Base-by-base conservation (phyloP, 2,888 invertebrate genomes). In the Apocheima hispidaria region DNA sequence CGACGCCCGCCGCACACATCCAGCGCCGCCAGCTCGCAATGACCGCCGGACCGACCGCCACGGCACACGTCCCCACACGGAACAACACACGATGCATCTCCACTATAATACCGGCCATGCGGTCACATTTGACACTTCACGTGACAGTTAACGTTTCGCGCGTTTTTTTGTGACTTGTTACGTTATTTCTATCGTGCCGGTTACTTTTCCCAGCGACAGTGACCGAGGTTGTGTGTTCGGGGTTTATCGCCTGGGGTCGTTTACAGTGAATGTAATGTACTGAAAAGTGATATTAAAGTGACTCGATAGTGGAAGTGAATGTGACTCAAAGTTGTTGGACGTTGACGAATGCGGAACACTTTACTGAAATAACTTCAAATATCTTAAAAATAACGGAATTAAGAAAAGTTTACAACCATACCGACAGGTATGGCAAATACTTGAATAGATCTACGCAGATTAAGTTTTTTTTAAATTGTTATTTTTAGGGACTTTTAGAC, bases 31-130 rank as follows among this genome's bases (percentile, higher is more conserved):
- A 82, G 86, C 86, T 94, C 94, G 94, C 94, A 94, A 94, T 94
- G 94, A 94, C 94, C 94, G 94, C 93, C 93, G 93, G 94, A 93
- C 94, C 94, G 93, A 92, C 91, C 88, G 90, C 86, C 91, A 82
- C 88, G 90, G 84, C 93, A 93, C 94, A 94, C 94, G 94, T 93
- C 93, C 90, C 78, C 78, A 73, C 75, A 79, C 79, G 75, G 74
- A 73, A 71, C 75, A 75, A 73, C 75, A 82, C 82, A 79, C 86
- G 88, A 88, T 84, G 87, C 87, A 88, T 88, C 86, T 86, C 84
- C 87, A 88, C 86, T 86, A 21, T 9, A 14, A 48, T 65, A 59
- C 69, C 72, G 76, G 80, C 30, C 48, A 16, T 75, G 81, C 83
- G 86, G 2, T 6, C 36, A 10, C 40, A 75, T 82, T 86, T 78